phyloP scores from a whole-genome alignment of 2,888 invertebrate species.

The Cataglyphis livida region DNA sequence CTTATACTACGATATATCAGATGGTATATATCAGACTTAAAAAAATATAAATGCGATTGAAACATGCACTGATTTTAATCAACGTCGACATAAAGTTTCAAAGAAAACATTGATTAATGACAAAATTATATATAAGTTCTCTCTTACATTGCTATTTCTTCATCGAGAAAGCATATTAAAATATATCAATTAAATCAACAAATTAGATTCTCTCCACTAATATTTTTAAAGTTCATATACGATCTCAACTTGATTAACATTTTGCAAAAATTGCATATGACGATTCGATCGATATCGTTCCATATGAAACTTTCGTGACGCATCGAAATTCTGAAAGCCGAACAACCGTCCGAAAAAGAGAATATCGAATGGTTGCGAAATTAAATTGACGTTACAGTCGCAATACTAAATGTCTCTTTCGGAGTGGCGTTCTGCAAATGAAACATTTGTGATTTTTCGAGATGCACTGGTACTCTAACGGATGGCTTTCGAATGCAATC shows the following conservation, averaged over 20 bases:
- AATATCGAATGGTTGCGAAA: conserved; percentile 37
- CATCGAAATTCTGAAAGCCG: conserved; percentile 7
- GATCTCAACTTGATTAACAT: background rate
- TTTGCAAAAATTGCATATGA: background rate
- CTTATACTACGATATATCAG: background rate
- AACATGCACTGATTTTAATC: background rate
- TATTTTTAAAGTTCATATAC: background rate
- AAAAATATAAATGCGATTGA: conserved; percentile 4
- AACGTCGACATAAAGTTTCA: background rate
- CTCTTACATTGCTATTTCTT: background rate
- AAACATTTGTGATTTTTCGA: conserved; percentile 54
- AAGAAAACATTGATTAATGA: background rate
- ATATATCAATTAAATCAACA: background rate
- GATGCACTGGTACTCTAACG: conserved; percentile 36
- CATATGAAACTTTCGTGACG: background rate
- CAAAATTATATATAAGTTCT: background rate
- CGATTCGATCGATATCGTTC: background rate
- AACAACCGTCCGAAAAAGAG: conserved; percentile 27
- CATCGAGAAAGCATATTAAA: conserved; percentile 19
- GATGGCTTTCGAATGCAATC: conserved; percentile 30
- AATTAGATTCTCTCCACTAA: background rate
- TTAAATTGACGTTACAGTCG: conserved; percentile 38
- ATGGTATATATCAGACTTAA: background rate
- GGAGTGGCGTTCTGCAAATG: conserved; percentile 26
- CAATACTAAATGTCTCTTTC: conserved; percentile 36